Conservation (phyloP, 2,797 vertebrate genomes). For the Lutjanus argentimaculatus region DNA sequence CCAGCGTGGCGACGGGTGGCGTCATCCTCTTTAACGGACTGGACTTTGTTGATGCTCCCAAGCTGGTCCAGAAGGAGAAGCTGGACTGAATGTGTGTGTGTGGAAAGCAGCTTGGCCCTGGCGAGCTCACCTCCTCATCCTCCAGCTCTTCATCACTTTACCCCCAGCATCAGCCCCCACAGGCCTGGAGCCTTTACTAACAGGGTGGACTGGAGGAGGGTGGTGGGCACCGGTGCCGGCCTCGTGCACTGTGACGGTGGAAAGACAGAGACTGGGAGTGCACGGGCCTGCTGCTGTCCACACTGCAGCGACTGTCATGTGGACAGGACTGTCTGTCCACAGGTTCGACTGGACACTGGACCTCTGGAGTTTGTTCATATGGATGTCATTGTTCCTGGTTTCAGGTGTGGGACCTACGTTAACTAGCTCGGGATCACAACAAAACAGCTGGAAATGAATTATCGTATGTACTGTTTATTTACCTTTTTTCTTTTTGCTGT, state of each 20-base stretch:
- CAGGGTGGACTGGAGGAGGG: slow-evolving; percentile 27
- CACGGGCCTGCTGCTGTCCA: slow-evolving; percentile 80
- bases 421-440: slow-evolving; percentile 32
- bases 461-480: slow-evolving; percentile 34
- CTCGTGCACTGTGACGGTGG: neutral
- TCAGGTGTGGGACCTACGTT: slow-evolving; percentile 9
- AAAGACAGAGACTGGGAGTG: slow-evolving; percentile 47
- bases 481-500: slow-evolving; percentile 20
- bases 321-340: slow-evolving; percentile 40
- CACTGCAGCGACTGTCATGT: slow-evolving; percentile 48
- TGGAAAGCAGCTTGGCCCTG: slow-evolving; percentile 94
- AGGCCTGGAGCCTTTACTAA: slow-evolving; percentile 91
- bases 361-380: slow-evolving; percentile 19
- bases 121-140: slow-evolving; percentile 83
- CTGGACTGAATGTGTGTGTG: slow-evolving; percentile 99
- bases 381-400: slow-evolving; percentile 14
- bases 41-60: slow-evolving; percentile 96
- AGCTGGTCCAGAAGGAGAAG: slow-evolving; percentile 97
- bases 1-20: slow-evolving; percentile 92
- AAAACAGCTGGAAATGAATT: slow-evolving; percentile 12
- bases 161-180: slow-evolving; percentile 73
- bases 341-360: slow-evolving; percentile 33
- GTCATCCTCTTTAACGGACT: slow-evolving; percentile 96
- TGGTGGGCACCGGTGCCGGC: slow-evolving; percentile 31
- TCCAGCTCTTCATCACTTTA: slow-evolving; percentile 68